Evolutionary conservation across 2,797 vertebrate genomes (phyloP).

Genomic region (Girardinus metallicus): DNA sequence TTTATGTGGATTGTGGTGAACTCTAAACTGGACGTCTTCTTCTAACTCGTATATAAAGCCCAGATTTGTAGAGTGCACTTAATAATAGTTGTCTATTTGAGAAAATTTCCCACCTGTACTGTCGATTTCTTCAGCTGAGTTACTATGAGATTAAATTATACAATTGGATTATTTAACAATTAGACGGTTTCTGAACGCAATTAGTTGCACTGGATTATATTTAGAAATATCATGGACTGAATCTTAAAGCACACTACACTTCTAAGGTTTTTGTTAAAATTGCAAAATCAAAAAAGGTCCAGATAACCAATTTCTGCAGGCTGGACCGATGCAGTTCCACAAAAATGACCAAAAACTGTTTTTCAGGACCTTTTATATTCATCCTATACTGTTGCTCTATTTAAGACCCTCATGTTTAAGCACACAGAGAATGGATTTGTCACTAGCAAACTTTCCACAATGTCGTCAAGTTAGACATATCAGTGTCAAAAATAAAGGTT

Average conservation of each 20-base stretch:
- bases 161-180: not conserved
- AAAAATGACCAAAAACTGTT: not conserved
- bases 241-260: not conserved
- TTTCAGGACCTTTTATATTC: not conserved
- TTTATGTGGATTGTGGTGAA: not conserved
- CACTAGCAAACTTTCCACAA: not conserved
- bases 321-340: not conserved
- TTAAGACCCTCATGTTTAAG: not conserved
- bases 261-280: not conserved
- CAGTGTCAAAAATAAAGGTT: not conserved
- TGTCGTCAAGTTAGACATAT: not conserved
- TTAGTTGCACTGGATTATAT: not conserved
- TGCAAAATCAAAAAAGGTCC: not conserved
- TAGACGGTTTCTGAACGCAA: not conserved
- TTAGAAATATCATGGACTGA: not conserved
- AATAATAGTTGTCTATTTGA: not conserved
- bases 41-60: not conserved
- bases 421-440: not conserved
- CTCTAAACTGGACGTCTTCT: not conserved
- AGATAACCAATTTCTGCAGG: not conserved
- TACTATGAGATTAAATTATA: not conserved
- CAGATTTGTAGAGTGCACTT: not conserved
- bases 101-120: not conserved
- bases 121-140: not conserved
- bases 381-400: not conserved